Conservation (phyloP, 2,113 vertebrate genomes). For the Climacteris rufus region DNA sequence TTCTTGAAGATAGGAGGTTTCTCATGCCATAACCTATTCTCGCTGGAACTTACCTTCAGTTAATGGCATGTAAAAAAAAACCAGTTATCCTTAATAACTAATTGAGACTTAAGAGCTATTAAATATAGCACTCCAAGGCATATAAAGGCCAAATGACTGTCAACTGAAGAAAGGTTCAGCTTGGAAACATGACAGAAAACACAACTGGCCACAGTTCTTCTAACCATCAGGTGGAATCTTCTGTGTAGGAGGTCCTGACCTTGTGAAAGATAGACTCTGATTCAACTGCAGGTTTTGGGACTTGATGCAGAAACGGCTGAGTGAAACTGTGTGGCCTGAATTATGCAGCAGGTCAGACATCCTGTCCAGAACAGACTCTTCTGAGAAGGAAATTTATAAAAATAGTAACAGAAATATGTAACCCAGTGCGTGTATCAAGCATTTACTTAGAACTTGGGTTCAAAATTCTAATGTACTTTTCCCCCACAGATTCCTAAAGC, state of each 20-base stretch:
- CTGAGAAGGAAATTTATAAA: not conserved
- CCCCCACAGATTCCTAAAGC: not conserved
- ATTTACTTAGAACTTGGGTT: constrained; percentile 15
- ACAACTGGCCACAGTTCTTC: not conserved
- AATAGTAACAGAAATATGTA: not conserved
- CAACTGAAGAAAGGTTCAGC: not conserved
- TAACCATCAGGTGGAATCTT: not conserved
- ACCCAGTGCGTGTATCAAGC: not conserved
- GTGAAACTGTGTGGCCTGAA: not conserved
- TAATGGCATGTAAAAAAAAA: not conserved
- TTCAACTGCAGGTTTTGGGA: not conserved
- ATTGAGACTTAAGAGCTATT: not conserved
- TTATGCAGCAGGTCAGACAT: not conserved
- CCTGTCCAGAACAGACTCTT: not conserved
- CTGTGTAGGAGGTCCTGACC: not conserved
- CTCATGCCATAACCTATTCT: not conserved
- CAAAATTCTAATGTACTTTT: not conserved
- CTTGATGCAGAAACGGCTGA: not conserved
- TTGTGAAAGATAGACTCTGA: not conserved
- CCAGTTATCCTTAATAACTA: not conserved
- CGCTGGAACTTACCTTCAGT: not conserved
- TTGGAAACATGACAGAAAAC: not conserved
- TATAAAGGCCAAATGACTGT: not conserved
- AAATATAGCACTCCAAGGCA: not conserved
- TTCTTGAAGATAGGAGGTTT: not conserved